A percentile compares a stretch with the other conserved stretches of the same genome.
Conservation (phyloP, 2,113 vertebrate genomes). For the Serilophus lunatus region DNA sequence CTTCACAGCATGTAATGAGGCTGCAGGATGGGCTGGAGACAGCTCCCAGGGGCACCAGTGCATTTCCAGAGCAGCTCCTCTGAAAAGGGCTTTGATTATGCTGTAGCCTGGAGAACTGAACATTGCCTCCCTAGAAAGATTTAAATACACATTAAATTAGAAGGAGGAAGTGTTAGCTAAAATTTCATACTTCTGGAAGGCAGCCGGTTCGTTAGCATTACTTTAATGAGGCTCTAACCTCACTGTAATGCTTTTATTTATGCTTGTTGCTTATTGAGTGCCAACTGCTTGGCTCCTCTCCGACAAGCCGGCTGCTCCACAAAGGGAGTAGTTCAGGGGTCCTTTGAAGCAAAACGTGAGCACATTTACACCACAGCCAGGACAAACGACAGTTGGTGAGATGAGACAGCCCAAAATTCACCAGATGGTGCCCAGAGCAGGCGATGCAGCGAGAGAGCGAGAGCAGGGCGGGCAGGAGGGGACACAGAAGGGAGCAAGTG, state of each 20-base stretch:
- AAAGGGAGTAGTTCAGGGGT: slow-evolving; percentile 15
- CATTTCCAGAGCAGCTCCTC: not conserved
- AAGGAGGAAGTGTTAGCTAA: slow-evolving; percentile 46
- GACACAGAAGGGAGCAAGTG: not conserved
- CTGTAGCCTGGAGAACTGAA: not conserved
- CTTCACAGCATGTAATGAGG: accelerated
- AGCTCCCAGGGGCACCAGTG: not conserved
- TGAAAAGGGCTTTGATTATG: not conserved
- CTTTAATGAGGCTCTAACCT: slow-evolving; percentile 63
- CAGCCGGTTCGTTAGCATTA: slow-evolving; percentile 54
- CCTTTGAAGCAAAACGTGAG: slow-evolving; percentile 30
- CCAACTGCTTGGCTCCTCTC: slow-evolving; percentile 57
- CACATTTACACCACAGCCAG: slow-evolving; percentile 1
- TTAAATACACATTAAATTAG: slow-evolving; percentile 47
- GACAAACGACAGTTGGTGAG: slow-evolving; percentile 60
- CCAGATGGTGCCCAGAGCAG: slow-evolving; percentile 56
- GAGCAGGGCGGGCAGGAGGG: not conserved
- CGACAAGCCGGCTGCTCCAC: slow-evolving; percentile 35
- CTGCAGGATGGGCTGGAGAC: not conserved
- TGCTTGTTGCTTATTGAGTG: not conserved
- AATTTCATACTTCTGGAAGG: slow-evolving; percentile 33
- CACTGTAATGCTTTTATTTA: slow-evolving; percentile 56
- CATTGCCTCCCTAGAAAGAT: not conserved
- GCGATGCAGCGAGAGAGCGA: accelerated
- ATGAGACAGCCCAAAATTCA: slow-evolving; percentile 34